These are phyloP conservation scores for Pseudorectes ferrugineus DNA, from an alignment of 2,113 vertebrate species.

Conservation along the genomic window DNA sequence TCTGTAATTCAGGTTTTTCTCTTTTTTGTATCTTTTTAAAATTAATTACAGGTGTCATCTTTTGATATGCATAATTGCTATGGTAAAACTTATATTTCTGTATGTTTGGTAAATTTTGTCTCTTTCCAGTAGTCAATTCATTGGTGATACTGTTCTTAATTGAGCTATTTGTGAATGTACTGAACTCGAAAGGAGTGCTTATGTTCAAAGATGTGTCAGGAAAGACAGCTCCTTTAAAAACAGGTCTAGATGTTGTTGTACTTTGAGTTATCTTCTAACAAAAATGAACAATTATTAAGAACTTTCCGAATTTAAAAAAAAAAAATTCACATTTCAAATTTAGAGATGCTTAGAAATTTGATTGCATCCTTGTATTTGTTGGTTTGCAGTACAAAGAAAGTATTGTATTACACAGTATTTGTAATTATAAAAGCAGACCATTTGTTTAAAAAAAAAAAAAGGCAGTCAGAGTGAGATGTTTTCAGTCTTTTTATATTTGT, in stretches of 20 bases:
- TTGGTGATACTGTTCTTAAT: constrained; percentile 71
- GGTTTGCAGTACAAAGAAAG: constrained; percentile 67
- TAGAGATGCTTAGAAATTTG: constrained; percentile 58
- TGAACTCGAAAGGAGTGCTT: constrained; percentile 28
- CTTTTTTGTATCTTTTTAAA: constrained; percentile 72
- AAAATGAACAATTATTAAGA: constrained; percentile 19
- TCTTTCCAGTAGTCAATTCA: constrained; percentile 67
- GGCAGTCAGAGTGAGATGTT: constrained; percentile 71
- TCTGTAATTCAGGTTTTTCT: constrained; percentile 85
- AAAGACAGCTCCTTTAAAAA: constrained; percentile 59
- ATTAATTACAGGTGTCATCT: constrained; percentile 65
- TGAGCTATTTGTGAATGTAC: constrained; percentile 63
- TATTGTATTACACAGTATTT: constrained; percentile 70
- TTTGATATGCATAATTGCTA: constrained; percentile 71
- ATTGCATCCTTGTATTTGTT: constrained; percentile 72
- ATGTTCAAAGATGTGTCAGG: constrained; percentile 33
- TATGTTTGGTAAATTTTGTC: constrained; percentile 64
- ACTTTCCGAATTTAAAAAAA: constrained; percentile 31
- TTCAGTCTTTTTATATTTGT: constrained; percentile 76
- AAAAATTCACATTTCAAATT: constrained; percentile 37
- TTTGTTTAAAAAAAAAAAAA: constrained; percentile 43
- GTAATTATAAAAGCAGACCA: constrained; percentile 67
- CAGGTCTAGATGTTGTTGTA: constrained; percentile 35
- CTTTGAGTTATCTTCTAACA: constrained; percentile 50
- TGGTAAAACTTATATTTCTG: constrained; percentile 66